phyloP scores from a whole-genome alignment of 2,888 invertebrate species.

The Synanthedon myopaeformis region DNA sequence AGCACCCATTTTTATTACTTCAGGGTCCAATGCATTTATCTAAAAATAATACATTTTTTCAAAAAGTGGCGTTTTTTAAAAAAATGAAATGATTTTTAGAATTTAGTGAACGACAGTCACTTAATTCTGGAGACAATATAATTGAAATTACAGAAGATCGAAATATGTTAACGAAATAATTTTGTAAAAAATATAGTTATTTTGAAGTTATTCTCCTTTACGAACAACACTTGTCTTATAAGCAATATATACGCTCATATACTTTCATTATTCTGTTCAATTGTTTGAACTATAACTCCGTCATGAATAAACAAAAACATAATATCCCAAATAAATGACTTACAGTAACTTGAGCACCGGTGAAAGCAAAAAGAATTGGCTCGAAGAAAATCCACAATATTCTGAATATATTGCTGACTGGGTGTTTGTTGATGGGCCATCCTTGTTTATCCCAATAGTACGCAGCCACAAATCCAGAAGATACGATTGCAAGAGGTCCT shows the following conservation, averaged over 20 bases:
- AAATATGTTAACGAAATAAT: too few species aligned
- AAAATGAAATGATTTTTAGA: too few species aligned
- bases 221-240: neutral
- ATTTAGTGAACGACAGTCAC: too few species aligned
- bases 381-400: constrained; percentile 90
- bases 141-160: too few species aligned
- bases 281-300: too few species aligned
- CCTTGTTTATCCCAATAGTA: constrained; percentile 79
- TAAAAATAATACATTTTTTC: constrained; percentile 13
- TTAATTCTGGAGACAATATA: too few species aligned
- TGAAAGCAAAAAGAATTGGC: constrained; percentile 88
- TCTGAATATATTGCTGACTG: constrained; percentile 80
- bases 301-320: too few species aligned
- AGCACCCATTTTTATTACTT: constrained; percentile 74
- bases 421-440: constrained; percentile 80
- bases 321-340: constrained; percentile 11
- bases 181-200: too few species aligned
- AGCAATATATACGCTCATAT: too few species aligned
- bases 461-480: constrained; percentile 79
- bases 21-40: constrained; percentile 71
- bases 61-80: too few species aligned
- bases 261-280: neutral
- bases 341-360: constrained; percentile 86
- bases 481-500: constrained; percentile 79
- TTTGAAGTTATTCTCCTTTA: too few species aligned